These are phyloP conservation scores for Gambusia affinis DNA, from an alignment of 2,113 vertebrate genomes.

Conservation along the genomic window DNA sequence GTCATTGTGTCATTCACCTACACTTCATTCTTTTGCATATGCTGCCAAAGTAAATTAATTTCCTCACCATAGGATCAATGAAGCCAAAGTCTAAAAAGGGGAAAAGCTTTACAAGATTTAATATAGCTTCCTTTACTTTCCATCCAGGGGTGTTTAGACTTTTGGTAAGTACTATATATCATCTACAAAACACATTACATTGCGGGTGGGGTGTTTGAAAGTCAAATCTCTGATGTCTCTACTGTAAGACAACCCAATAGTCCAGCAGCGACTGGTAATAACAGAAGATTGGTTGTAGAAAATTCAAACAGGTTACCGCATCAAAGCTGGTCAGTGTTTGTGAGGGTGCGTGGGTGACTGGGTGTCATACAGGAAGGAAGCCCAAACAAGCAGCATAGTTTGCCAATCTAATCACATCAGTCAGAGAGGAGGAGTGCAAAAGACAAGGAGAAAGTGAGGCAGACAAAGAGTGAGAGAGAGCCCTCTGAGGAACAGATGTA, in stretches of 20 bases:
- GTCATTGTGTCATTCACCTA: too few species aligned
- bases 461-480: slow-evolving; percentile 58
- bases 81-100: not conserved
- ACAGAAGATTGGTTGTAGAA: slow-evolving; percentile 36
- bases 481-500: slow-evolving; percentile 79
- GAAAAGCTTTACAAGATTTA: not conserved
- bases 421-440: slow-evolving; percentile 33
- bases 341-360: slow-evolving; percentile 25
- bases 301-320: slow-evolving; percentile 23
- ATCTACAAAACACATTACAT: not conserved
- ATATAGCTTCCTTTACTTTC: not conserved
- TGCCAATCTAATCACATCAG: slow-evolving; percentile 80
- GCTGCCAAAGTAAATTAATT: too few species aligned
- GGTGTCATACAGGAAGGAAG: slow-evolving; percentile 75
- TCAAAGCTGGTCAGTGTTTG: slow-evolving; percentile 55
- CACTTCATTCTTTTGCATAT: too few species aligned
- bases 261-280: slow-evolving; percentile 2
- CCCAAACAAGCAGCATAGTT: slow-evolving; percentile 68
- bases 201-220: not conserved
- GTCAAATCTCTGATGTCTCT: not conserved
- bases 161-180: not conserved
- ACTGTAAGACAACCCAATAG: not conserved
- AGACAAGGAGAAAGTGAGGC: slow-evolving; percentile 26
- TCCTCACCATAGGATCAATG: too few species aligned
- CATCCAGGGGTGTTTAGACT: not conserved